Conservation (phyloP, 2,888 invertebrate genomes). For the Tetheella fluctuosa region DNA sequence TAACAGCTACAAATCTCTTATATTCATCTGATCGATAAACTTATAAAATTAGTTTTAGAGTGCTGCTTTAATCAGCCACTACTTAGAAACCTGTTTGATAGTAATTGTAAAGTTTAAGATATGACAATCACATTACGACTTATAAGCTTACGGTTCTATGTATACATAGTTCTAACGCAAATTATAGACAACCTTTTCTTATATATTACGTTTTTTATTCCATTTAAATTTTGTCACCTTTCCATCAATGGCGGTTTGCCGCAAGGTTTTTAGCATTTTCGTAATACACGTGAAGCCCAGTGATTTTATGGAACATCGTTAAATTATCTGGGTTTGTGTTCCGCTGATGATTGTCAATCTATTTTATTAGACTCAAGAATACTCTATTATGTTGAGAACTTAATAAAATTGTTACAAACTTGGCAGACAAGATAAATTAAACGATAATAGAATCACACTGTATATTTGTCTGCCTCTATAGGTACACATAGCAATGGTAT, state of each 20-base stretch:
- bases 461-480: neutral
- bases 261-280: conserved; percentile 5
- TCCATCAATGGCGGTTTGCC: neutral
- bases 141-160: too few species aligned
- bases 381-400: neutral
- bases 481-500: neutral
- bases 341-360: conserved; percentile 8
- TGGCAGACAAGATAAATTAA: neutral
- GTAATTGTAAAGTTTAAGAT: too few species aligned
- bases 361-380: neutral
- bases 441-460: neutral
- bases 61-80: neutral
- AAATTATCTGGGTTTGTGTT: conserved; percentile 8
- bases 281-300: neutral
- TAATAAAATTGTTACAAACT: neutral
- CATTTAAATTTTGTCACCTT: neutral
- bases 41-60: neutral
- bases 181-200: too few species aligned
- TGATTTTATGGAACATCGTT: neutral
- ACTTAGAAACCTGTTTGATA: too few species aligned
- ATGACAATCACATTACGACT: too few species aligned
- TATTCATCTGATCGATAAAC: too few species aligned
- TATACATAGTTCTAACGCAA: too few species aligned
- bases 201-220: neutral
- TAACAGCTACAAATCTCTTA: neutral